A percentile compares a stretch with the other conserved stretches of the same genome.
Conservation (phyloP, 2,888 invertebrate genomes). For the Carcina quercana region DNA sequence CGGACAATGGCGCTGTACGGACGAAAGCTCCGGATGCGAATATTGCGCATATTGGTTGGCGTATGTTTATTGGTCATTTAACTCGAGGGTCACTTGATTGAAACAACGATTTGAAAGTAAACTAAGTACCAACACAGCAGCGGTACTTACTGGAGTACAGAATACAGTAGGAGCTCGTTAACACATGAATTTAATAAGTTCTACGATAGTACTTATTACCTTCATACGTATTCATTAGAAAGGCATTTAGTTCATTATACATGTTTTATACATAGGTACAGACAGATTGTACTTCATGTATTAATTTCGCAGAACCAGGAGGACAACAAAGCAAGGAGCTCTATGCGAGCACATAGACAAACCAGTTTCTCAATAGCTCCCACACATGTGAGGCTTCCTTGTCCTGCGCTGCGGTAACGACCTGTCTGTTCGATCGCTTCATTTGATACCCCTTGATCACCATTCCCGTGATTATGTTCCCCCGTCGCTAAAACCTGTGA, state of each 20-base stretch:
- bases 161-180: too few species aligned
- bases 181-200: too few species aligned
- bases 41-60: slow-evolving; percentile 53
- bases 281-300: too few species aligned
- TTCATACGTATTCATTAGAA: too few species aligned
- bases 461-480: slow-evolving; percentile 34
- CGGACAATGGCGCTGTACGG: slow-evolving; percentile 52
- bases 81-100: slow-evolving; percentile 7
- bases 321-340: slow-evolving; percentile 38
- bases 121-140: too few species aligned
- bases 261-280: too few species aligned
- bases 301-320: slow-evolving; percentile 22
- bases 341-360: slow-evolving; percentile 45
- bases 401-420: slow-evolving; percentile 54
- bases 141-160: too few species aligned
- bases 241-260: too few species aligned
- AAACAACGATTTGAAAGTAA: slow-evolving; percentile 1
- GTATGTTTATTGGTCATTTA: slow-evolving; percentile 21
- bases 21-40: slow-evolving; percentile 64
- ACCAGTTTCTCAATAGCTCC: slow-evolving; percentile 55
- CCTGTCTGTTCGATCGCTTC: slow-evolving; percentile 57
- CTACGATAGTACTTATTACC: too few species aligned
- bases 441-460: slow-evolving; percentile 51
- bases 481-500: too few species aligned
- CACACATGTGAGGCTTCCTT: slow-evolving; percentile 65